A percentile compares a stretch with the other conserved stretches of the same genome.
Evolutionary conservation across 2,113 vertebrate species (phyloP).

Genomic region (Loxodonta africana): DNA sequence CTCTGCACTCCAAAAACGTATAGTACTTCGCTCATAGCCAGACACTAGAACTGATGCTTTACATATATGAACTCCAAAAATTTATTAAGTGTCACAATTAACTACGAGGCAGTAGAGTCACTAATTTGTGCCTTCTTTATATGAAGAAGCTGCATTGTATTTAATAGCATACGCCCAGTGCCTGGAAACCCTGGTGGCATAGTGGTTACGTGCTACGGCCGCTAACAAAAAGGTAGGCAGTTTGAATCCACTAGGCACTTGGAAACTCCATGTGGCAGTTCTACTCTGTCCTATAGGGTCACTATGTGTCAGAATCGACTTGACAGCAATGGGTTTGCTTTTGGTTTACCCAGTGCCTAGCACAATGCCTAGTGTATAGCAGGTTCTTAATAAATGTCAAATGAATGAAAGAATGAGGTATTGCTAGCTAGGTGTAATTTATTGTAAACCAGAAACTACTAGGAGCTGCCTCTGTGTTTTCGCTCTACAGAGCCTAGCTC

Average conservation of each 20-base stretch:
- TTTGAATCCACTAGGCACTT: too few relatives aligned
- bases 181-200: not conserved
- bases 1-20: not conserved
- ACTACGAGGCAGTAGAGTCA: not conserved
- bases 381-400: not conserved
- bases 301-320: too few relatives aligned
- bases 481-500: not conserved
- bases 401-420: not conserved
- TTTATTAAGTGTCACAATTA: not conserved
- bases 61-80: not conserved
- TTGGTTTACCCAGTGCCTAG: not conserved
- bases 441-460: conserved; percentile 6
- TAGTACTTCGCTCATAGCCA: not conserved
- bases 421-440: not conserved
- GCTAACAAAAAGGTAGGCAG: too few relatives aligned
- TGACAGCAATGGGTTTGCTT: too few relatives aligned
- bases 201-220: too few relatives aligned
- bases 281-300: too few relatives aligned
- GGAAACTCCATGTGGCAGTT: too few relatives aligned
- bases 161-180: not conserved
- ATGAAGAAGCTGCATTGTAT: not conserved
- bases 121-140: not conserved
- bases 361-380: not conserved
- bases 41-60: not conserved
- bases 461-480: not conserved